Conservation (phyloP, 2,113 vertebrate genomes). For the Urocynchramus pylzowi region DNA sequence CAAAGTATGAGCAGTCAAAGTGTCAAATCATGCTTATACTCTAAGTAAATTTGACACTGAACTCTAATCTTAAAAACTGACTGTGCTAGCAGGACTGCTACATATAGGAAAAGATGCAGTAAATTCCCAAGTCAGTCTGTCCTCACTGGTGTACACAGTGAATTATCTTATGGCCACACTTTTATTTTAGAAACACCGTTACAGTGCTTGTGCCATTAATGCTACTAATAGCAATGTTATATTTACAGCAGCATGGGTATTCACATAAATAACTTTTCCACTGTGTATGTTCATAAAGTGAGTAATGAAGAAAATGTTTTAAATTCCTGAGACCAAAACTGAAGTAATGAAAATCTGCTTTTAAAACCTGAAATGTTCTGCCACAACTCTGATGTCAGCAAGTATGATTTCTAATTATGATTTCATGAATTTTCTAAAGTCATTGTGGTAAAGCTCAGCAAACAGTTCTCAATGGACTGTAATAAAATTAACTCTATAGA, state of each 20-base stretch:
- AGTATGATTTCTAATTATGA: background rate
- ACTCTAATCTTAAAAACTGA: background rate
- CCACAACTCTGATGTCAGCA: background rate
- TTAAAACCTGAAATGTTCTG: background rate
- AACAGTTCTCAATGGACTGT: background rate
- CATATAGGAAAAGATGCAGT: background rate
- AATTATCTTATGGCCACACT: background rate
- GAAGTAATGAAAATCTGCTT: background rate
- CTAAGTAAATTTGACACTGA: background rate
- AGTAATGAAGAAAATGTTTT: background rate
- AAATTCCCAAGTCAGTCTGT: background rate
- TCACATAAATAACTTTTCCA: background rate
- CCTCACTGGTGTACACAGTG: background rate
- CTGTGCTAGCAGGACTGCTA: background rate
- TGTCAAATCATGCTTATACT: background rate
- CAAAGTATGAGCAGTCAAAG: background rate
- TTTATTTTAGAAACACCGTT: background rate
- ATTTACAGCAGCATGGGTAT: background rate
- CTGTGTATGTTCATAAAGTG: background rate
- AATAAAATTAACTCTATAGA: background rate
- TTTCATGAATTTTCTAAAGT: background rate
- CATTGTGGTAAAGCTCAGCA: background rate
- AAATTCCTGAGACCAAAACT: background rate
- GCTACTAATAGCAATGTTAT: background rate
- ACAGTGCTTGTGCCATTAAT: background rate